Base-by-base conservation (phyloP, 2,888 invertebrate genomes). In the Frankliniella intonsa region DNA sequence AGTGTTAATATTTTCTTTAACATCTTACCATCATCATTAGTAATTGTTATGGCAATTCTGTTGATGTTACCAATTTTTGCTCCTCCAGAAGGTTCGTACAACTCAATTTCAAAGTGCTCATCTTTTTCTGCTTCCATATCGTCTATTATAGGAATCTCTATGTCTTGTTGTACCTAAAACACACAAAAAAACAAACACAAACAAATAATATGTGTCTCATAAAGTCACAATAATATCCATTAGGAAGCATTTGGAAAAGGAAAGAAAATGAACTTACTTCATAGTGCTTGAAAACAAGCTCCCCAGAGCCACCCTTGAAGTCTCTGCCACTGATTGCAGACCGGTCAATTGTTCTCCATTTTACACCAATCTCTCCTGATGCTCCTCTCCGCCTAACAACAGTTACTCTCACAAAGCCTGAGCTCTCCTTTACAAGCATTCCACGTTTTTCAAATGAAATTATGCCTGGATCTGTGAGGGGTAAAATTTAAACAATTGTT, bases 61-160 rank as follows among this genome's bases (percentile, higher is more conserved):
- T 87, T 87, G n/a, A 88, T 86, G 80, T 87, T 86, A 49, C 90
- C 90, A 22, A 90, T 85, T 80, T 86, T 86, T 0, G 90, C 90
- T 12, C 91, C 89, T 9, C 88, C 88, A 51, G 86, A 85, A 1
- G 89, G 86, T 12, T 88, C 88, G 80, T 87, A 87, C 12, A 90
- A 85, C 83, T 90, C 90, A 25, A 92, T 86, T 84, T 90, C 90
- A 86, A 92, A 92, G 84, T 90, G 90, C 85, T 91, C 91, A 85
- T 91, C 91, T 86, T 91, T 91, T 85, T 91, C 91, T 19, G 90
- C 89, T 82, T 89, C 88, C 87, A 89, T 88, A 84, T 91, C 91
- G 85, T 91, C 90, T 50, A 90, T 88, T 83, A 92, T 90, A 1
- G 89, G 88, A 81, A 92, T 89, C 83, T 90, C 89, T 76, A 91